Base-by-base conservation (phyloP, 2,113 vertebrate species). In the Geococcyx californianus region DNA sequence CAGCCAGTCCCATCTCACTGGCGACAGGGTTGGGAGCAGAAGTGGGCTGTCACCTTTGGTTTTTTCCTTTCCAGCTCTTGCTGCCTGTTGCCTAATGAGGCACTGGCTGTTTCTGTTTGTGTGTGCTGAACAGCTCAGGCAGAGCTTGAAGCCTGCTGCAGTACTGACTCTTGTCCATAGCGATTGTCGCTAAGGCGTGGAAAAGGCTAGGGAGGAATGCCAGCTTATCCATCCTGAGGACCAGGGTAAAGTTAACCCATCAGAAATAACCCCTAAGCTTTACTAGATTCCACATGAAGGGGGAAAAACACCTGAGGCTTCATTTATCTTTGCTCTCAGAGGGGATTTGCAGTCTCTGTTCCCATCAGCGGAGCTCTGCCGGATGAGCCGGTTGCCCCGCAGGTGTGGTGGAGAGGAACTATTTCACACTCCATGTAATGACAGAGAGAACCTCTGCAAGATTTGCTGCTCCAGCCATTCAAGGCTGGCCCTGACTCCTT, bases 401-500 rank as follows among this genome's bases (percentile, higher is more conserved):
- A 3, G 86, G 70, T 11, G 40, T 0, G 3, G 64, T 1, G 1
- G 4, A 29, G 26, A 73, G 79, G 73, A 59, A 42, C 6, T 5
- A 1, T 67, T 56, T 38, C 42, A 25, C 67, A 3, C 1, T 6
- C 52, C 36, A 0, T n/a, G 83, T 40, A 52, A 66, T 33, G 51
- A 38, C 1, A 10, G 31, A 62, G 42, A 0, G 7, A 66, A 13
- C 9, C 25, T 31, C 40, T 26, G 51, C 0, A 9, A 47, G 83
- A 15, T 62, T 79, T 52, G 13, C 60, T 75, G 76, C n/a, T 73
- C 49, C 62, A 66, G 38, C 20, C 20, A 0, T 6, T 36, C 0
- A 0, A 3, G 9, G 21, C 16, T 17, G 58, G 2, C 33, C 14
- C 55, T 1, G 0, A 1, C 9, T 26, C 20, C 74, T n/a, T 5